Evolutionary conservation across 2,888 invertebrate species (phyloP), one percentile per base, ranked within the genome.

Genomic region (Macrostomum cliftonense): DNA sequence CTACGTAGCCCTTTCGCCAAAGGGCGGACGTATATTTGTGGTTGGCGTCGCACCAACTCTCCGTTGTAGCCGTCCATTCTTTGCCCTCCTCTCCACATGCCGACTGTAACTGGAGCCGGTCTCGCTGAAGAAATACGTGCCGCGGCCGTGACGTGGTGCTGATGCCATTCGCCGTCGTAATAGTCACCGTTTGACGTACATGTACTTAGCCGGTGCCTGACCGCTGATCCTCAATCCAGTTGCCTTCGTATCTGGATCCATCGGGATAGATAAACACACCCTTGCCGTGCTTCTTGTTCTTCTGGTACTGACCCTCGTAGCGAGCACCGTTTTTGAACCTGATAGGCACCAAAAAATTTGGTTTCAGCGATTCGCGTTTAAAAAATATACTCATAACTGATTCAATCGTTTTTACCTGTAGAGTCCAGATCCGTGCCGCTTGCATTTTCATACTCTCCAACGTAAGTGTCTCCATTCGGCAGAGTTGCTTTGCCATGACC

Each of bases 381-480:
- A 12, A 42, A 42, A 16, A n/a, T 16, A 42, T 12, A 12, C 12
- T 42, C 12, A 9, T 1, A 40, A 1, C 13, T 37, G 21, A 16
- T 14, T 39, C 7, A 46, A 45, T 7, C 12, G 11, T n/a, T 20
- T 39, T 38, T 54, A 68, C 70, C 67, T 79, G 64, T 88, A 87
- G 38, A 82, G 68, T 4, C 86, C 87, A 54, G 78, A 77, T 0
- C 84, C 86, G 61, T 83, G 79, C 13, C 87, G 75, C 67, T 78
- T 75, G 85, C 83, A 47, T 78, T 77, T 50, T 78, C 77, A 68
- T 87, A 88, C 60, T 77, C 75, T 0, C 88, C 88, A 62, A 81
- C 79, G 63, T 86, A 88, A 63, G 82, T 81, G 66, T 88, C 87
- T 1, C 81, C 81, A 63, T 86, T 87, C 0, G 86, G 85, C 37